Evolutionary conservation across 2,888 invertebrate genomes (phyloP), one percentile per base, ranked within the genome.

Genomic region (Drosophila recens): DNA sequence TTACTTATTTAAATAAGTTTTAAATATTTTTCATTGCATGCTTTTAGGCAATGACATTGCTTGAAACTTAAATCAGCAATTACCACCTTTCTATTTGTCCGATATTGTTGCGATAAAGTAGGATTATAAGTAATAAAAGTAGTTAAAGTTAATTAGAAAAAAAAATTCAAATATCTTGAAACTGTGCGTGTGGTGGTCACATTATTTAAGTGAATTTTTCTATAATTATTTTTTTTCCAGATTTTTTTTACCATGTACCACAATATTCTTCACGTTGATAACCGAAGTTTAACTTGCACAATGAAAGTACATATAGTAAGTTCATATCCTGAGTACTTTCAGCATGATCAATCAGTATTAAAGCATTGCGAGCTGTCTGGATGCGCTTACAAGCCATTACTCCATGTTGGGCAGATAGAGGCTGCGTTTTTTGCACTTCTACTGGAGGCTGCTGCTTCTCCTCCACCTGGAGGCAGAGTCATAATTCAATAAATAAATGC

Each of bases 401-500:
- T 65, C 62, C 56, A 36, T 53, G 62, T 40, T 66, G 58, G 54
- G 52, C 0, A 9, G n/a, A 42, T 1, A 13, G n/a, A 42, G 9
- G 42, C 17, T 30, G 27, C 38, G 27, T 17, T 52, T 38, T 42
- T 30, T 43, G 36, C 43, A 15, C 30, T 53, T 59, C 56, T 56
- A 58, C 30, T 8, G 6, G 20, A 20, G 20, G 20, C 20, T 17
- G 17, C 17, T 17, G 17, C 17, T 17, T 17, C 27, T 36, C 30
- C 45, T 59, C 63, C 52, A 67, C 63, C 72, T 63, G 73, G 4
- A 42, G 49, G 63, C 76, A 76, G 62, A 79, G 83, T 82, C 88
- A 90, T 90, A 89, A 89, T 88, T 90, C 90, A 90, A 90, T 89
- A 90, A 90, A 90, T 90, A 90, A 90, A 90, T 90, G 87, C 90